Base-by-base conservation (phyloP, 2,113 vertebrate species). In the Sarotherodon lohbergeri region DNA sequence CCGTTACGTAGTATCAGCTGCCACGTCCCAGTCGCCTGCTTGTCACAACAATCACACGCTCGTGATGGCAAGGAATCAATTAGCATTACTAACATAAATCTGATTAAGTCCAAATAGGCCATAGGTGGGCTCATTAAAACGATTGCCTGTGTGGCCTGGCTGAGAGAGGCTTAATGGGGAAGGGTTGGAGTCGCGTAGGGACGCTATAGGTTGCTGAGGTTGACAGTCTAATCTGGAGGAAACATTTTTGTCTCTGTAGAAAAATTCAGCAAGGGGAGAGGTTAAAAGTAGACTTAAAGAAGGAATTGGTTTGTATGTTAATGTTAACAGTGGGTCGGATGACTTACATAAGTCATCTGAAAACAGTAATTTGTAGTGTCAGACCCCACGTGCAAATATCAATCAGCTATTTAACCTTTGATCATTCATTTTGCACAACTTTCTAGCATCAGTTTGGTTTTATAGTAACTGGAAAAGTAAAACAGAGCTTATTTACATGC, bases 91-190 rank as follows among this genome's bases (percentile, higher is more conserved):
- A 85, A 55, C 76, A 83, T 88, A 86, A 50, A 84, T 90, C 85
- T 91, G 90, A 93, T 93, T 93, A 88, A 56, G 50, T 41, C 81
- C 90, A 82, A 92, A 93, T 79, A 68, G 43, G 88, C 43, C 80
- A 86, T 80, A 93, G 86, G 90, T 48, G 5, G 81, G 88, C 88
- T 93, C 83, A 88, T 90, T 94, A 90, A 91, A 88, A 83, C 7
- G 1, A 52, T 41, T 90, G 85, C 84, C 66, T 88, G 86, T 88
- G 84, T 66, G 84, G 66, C 73, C 48, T 32, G 68, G 50, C 39
- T 59, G 57, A 92, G 43, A 76, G 17, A 71, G 57, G 79, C 81
- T 93, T 86, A 92, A 84, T 57, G 39, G 68, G 34, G 57, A 81
- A 57, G 61, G 85, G 85, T 63, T 73, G 10, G 50, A 54, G 73